Evolutionary conservation across 1,140 invertebrate genomes (phyloP).

Genomic region (Euschistus heros): DNA sequence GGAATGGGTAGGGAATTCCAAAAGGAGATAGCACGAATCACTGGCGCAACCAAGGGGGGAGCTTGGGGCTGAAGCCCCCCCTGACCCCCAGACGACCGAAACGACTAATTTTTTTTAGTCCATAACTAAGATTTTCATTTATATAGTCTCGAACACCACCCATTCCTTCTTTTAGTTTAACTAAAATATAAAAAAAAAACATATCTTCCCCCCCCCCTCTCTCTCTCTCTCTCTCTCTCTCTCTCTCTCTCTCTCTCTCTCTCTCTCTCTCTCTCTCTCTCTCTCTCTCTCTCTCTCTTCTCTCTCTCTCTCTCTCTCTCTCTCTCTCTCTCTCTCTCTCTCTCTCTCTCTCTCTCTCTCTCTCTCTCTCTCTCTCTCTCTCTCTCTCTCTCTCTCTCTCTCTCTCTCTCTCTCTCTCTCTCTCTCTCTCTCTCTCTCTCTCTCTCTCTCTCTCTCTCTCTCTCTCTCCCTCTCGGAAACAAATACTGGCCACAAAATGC

Average conservation of each 20-base stretch:
- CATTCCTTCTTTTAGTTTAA: no score
- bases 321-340: conserved; percentile 11
- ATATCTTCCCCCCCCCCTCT: not conserved
- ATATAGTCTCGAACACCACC: no score
- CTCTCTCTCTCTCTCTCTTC: conserved; percentile 5
- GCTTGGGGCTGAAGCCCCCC: no score
- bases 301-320: conserved; percentile 16
- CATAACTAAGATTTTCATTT: no score
- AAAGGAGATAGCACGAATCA: no score
- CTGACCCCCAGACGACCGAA: no score
- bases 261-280: conserved; percentile 1
- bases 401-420: conserved; percentile 18
- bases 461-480: no score
- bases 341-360: conserved; percentile 14
- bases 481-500: no score
- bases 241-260: conserved; percentile 4
- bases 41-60: no score
- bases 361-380: not conserved
- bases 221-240: not conserved
- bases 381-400: conserved; percentile 18
- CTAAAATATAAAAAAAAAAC: no score
- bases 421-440: conserved; percentile 11
- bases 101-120: no score
- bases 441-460: conserved; percentile 3
- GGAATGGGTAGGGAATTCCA: no score